These are phyloP conservation scores for Geotrupes spiniger DNA, from an alignment of 2,888 invertebrate species.

Conservation along the genomic window DNA sequence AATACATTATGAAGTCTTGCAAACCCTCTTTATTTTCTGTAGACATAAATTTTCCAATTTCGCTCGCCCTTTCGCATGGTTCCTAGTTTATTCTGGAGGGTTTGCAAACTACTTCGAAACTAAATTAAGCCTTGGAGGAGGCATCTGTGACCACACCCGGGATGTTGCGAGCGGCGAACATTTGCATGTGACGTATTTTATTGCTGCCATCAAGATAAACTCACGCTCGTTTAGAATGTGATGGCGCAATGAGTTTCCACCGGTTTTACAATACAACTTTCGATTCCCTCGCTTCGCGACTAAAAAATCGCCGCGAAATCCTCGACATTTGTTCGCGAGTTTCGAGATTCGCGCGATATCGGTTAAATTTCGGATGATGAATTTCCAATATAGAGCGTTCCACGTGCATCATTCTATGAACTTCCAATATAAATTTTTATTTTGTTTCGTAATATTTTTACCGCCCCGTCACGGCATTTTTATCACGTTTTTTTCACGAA, in stretches of 20 bases:
- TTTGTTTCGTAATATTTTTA: too few species aligned
- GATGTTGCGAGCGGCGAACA: constrained; percentile 47
- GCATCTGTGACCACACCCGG: constrained; percentile 53
- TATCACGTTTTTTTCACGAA: too few species aligned
- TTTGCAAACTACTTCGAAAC: constrained; percentile 50
- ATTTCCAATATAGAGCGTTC: too few species aligned
- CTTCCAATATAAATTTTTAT: too few species aligned
- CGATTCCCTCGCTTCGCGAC: constrained; percentile 15
- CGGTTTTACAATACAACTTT: constrained; percentile 33
- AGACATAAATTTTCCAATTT: constrained; percentile 51
- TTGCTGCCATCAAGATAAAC: constrained; percentile 47
- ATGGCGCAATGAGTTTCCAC: constrained; percentile 35
- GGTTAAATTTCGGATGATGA: not conserved
- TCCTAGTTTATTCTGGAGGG: constrained; percentile 45
- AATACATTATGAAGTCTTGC: constrained; percentile 37
- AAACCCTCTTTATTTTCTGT: constrained; percentile 45
- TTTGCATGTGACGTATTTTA: constrained; percentile 55
- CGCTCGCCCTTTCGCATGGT: constrained; percentile 43
- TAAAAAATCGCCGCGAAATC: constrained; percentile 6
- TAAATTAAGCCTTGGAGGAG: constrained; percentile 51
- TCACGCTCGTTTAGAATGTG: constrained; percentile 38
- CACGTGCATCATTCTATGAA: too few species aligned
- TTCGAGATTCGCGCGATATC: not conserved
- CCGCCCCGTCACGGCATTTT: too few species aligned
- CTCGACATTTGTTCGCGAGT: constrained; percentile 3